Evolutionary conservation across 2,797 vertebrate species (phyloP), one percentile per base, ranked within the genome.

Genomic region (Phyllotis vaccarum): DNA sequence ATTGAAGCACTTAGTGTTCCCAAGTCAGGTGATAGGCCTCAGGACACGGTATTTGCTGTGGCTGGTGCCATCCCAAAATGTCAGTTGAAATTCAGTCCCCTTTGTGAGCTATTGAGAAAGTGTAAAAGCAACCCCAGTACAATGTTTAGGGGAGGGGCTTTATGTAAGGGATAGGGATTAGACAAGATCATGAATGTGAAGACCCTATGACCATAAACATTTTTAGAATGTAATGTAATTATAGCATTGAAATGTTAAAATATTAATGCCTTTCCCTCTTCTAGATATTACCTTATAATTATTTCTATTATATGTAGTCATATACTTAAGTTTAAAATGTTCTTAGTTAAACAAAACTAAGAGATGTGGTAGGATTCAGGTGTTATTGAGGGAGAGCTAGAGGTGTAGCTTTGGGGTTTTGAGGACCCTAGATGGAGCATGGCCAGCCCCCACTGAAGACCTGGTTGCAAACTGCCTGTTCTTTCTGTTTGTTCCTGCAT

Each of bases 1-100:
- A 85, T 86, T 49, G 91, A 87, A 93, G 46, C 64, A 87, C 37
- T 54, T 95, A 85, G 52, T 40, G 64, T 80, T 62, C 34, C 31
- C 34, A 19, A 52, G 58, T 8, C 49, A 40, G 13, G 5, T n/a
- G 60, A 86, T 22, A 64, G 74, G 46, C 37, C 43, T 81, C 74
- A 82, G n/a, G 37, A 82, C 72, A 60, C 68, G n/a, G n/a, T 56
- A 46, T 93, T 60, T 81, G 27, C 5, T 82, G 11, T 68, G 29
- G 3, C 46, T 79, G 29, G 70, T 49, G 58, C 29, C 49, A 27
- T 68, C 31, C 58, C 66, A 68, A 75, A 89, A 66, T 31, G 56
- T 24, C 27, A 3, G 29, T 22, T 94, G 79, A 86, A 56, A 85
- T 49, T 19, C 34, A 49, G 21, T 64, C 12, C 54, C 29, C 11